Conservation (phyloP, 2,888 invertebrate genomes). For the Thalpophila matura region DNA sequence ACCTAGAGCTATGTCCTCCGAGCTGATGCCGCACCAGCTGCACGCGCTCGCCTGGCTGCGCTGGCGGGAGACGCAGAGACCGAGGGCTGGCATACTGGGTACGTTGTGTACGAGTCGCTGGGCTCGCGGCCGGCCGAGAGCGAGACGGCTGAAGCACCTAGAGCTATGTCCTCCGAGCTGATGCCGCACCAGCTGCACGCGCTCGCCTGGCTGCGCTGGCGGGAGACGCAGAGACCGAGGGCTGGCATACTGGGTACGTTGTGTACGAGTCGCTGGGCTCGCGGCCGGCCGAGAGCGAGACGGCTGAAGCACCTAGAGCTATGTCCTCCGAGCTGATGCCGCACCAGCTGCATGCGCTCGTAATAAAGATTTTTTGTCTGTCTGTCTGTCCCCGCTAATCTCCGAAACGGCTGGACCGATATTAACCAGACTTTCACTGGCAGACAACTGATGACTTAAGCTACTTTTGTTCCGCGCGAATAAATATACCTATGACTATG, state of each 20-base stretch:
- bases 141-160: conserved; percentile 91
- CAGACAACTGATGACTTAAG: too few relatives aligned
- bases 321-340: conserved; percentile 93
- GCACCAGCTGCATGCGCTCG: conserved; percentile 96
- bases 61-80: conserved; percentile 97
- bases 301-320: conserved; percentile 91
- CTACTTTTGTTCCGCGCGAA: too few relatives aligned
- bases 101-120: conserved; percentile 84
- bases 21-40: conserved; percentile 95
- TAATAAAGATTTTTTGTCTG: too few relatives aligned
- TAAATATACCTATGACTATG: too few relatives aligned
- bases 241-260: conserved; percentile 95
- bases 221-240: conserved; percentile 95
- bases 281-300: conserved; percentile 92
- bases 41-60: conserved; percentile 96
- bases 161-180: conserved; percentile 92
- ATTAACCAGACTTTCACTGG: too few relatives aligned
- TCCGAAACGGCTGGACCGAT: too few relatives aligned
- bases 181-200: conserved; percentile 97
- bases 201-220: conserved; percentile 96
- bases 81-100: conserved; percentile 96
- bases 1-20: conserved; percentile 92
- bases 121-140: conserved; percentile 92
- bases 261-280: conserved; percentile 93
- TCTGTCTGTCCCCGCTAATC: too few relatives aligned